These are phyloP conservation scores for Willisornis vidua DNA, from an alignment of 2,113 vertebrate species.

Conservation along the genomic window DNA sequence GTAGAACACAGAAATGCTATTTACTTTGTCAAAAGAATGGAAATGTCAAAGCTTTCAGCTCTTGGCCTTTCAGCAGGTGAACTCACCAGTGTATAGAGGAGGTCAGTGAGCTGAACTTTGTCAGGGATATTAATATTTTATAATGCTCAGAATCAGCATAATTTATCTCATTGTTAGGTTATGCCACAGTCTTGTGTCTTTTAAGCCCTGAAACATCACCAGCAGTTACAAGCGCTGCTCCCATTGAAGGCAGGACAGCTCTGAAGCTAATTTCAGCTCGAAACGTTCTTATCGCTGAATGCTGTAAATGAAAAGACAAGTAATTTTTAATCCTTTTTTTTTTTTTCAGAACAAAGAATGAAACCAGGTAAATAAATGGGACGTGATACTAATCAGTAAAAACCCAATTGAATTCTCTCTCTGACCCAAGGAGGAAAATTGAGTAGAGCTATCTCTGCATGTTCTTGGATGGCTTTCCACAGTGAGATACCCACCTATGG, in stretches of 20 bases:
- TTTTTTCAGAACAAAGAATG: not conserved
- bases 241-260: not conserved
- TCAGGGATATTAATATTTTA: constrained; percentile 9
- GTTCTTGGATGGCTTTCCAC: not conserved
- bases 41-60: constrained; percentile 7
- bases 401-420: not conserved
- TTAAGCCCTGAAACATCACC: not conserved
- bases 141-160: not conserved
- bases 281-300: not conserved
- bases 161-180: not conserved
- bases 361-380: not conserved
- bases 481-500: not conserved
- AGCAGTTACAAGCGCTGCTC: not conserved
- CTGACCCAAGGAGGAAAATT: not conserved
- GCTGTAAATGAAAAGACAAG: not conserved
- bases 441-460: not conserved
- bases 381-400: not conserved
- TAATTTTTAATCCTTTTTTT: not conserved
- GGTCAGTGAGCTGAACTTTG: constrained; percentile 7
- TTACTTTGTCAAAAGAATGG: constrained; percentile 1
- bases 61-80: constrained; percentile 13
- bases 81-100: not conserved
- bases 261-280: not conserved
- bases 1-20: not conserved
- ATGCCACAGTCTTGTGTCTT: not conserved